phyloP scores from a whole-genome alignment of 2,797 vertebrate genomes.

The Poecile montanus region DNA sequence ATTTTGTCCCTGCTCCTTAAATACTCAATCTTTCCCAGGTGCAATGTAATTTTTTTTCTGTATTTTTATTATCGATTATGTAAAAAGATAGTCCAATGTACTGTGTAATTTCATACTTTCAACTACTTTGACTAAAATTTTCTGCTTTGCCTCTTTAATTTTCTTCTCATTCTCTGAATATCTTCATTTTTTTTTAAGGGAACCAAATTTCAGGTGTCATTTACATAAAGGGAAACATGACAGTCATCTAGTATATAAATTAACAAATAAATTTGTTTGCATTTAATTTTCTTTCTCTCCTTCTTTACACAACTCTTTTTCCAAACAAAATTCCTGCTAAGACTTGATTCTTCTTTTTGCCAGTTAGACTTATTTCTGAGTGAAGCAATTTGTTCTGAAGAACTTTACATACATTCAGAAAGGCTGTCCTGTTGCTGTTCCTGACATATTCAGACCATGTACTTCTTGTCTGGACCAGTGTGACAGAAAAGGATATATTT shows the following conservation, averaged over 20 bases:
- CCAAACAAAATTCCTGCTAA: not conserved
- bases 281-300: not conserved
- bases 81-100: not conserved
- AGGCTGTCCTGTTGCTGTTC: not conserved
- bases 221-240: not conserved
- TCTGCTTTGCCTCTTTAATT: not conserved
- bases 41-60: not conserved
- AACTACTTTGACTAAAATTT: not conserved
- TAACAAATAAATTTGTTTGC: not conserved
- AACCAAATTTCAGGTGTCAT: not conserved
- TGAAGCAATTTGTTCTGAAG: not conserved
- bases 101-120: not conserved
- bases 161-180: not conserved
- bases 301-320: not conserved
- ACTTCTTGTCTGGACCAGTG: not conserved
- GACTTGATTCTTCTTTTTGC: not conserved
- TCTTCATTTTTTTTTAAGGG: not conserved
- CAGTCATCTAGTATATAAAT: not conserved
- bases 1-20: not conserved
- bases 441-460: not conserved
- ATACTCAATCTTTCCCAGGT: not conserved
- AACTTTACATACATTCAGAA: not conserved
- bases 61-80: not conserved
- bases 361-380: not conserved
- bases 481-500: not conserved